A percentile compares a stretch with the other conserved stretches of the same genome.
Evolutionary conservation across 2,888 invertebrate genomes (phyloP).

Genomic region (Xiphydria camelus): DNA sequence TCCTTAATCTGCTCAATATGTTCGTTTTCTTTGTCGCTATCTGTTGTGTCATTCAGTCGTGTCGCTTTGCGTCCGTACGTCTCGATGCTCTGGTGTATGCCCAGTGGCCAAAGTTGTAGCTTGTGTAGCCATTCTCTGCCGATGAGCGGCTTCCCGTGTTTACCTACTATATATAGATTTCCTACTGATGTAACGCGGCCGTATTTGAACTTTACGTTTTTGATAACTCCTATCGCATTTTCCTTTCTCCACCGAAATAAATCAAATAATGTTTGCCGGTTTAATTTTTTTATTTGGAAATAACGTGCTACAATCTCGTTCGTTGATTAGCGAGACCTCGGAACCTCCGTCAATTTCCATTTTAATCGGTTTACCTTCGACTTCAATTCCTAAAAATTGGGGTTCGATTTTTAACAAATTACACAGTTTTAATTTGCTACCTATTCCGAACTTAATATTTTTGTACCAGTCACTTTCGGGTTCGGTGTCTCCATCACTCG

Average conservation of each 20-base stretch:
- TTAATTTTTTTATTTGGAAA: constrained; percentile 10
- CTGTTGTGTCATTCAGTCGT: background rate
- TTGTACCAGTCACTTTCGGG: constrained; percentile 1
- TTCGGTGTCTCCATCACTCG: background rate
- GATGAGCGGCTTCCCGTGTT: no score
- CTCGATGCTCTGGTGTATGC: constrained; percentile 2
- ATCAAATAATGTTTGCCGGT: constrained; percentile 8
- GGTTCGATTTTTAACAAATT: no score
- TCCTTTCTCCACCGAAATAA: constrained; percentile 13
- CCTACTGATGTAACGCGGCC: background rate
- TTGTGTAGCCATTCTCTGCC: no score
- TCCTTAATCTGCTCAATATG: background rate
- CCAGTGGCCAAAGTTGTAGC: no score
- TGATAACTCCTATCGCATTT: no score
- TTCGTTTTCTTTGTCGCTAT: constrained; percentile 5
- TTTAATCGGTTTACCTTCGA: no score
- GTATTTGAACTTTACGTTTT: background rate
- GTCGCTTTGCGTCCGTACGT: background rate
- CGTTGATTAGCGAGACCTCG: no score
- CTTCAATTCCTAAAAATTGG: no score
- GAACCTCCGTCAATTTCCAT: no score
- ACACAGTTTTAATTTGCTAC: no score
- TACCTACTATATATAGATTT: constrained; percentile 8
- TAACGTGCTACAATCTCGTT: no score
- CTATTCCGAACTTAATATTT: background rate